Evolutionary conservation across 2,888 invertebrate species (phyloP).

Genomic region (Drosophila fulvimacula): DNA sequence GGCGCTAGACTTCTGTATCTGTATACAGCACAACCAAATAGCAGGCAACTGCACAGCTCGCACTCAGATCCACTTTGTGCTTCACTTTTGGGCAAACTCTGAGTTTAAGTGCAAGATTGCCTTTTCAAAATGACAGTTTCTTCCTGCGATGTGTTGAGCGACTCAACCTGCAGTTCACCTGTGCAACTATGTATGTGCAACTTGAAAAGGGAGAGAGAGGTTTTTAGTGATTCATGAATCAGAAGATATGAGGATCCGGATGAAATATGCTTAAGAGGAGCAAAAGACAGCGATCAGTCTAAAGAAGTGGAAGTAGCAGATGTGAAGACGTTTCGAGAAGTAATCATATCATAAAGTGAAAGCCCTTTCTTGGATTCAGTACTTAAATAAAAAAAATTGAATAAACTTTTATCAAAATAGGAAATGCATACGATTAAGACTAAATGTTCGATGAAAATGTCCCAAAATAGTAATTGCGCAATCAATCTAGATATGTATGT

Average conservation of each 20-base stretch:
- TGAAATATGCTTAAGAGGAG: neutral
- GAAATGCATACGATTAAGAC: too few relatives aligned
- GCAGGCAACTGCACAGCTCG: neutral
- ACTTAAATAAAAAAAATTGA: too few relatives aligned
- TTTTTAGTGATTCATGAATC: conserved; percentile 1
- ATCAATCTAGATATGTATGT: too few relatives aligned
- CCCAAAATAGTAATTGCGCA: too few relatives aligned
- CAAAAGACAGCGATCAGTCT: too few relatives aligned
- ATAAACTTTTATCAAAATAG: too few relatives aligned
- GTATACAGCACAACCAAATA: neutral
- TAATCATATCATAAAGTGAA: too few relatives aligned
- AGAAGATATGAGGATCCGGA: neutral
- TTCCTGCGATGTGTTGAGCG: neutral
- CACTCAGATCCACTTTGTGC: conserved; percentile 28
- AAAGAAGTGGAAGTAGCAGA: neutral
- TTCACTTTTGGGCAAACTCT: neutral
- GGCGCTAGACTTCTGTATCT: neutral
- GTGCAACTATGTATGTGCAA: too few relatives aligned
- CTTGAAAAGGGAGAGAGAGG: too few relatives aligned
- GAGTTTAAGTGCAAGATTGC: conserved; percentile 13
- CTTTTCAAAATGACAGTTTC: conserved; percentile 16
- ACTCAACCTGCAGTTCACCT: conserved; percentile 4
- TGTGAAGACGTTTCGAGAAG: too few relatives aligned
- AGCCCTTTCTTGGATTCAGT: too few relatives aligned
- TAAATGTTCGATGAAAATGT: too few relatives aligned